Conservation (phyloP, 1,140 invertebrate species). For the Galleria mellonella region DNA sequence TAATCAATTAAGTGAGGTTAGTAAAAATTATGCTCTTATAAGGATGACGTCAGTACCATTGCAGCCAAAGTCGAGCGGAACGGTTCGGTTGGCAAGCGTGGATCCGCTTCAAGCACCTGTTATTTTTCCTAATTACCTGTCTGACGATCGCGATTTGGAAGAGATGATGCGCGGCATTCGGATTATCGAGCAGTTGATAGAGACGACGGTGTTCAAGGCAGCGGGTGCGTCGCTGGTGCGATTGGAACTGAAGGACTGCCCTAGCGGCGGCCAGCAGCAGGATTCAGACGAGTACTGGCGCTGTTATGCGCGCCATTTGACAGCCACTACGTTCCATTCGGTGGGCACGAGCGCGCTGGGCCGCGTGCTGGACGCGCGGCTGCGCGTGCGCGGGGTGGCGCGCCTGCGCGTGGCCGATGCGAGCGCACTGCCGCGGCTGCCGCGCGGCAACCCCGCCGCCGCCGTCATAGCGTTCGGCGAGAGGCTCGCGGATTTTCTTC, state of each 20-base stretch:
- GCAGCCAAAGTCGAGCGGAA: constrained; percentile 81
- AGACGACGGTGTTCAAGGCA: constrained; percentile 71
- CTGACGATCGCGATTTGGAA: constrained; percentile 76
- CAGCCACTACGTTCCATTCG: constrained; percentile 69
- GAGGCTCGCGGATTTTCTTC: constrained; percentile 76
- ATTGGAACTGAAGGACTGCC: constrained; percentile 23
- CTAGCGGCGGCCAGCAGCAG: background rate
- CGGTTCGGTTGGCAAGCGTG: constrained; percentile 76
- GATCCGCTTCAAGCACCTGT: constrained; percentile 83
- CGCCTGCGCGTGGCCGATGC: constrained; percentile 66
- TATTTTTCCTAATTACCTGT: constrained; percentile 86
- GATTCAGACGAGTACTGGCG: constrained; percentile 51
- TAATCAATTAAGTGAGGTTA: constrained; percentile 37
- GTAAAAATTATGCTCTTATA: constrained; percentile 46
- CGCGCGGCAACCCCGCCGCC: constrained; percentile 54
- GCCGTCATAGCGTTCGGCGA: constrained; percentile 69
- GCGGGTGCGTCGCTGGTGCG: constrained; percentile 22
- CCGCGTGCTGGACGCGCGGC: constrained; percentile 25
- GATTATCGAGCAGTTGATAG: constrained; percentile 70
- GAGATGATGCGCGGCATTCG: constrained; percentile 76
- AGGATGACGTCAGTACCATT: constrained; percentile 75
- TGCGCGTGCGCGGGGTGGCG: constrained; percentile 54
- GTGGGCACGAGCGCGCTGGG: constrained; percentile 37
- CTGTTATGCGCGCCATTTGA: constrained; percentile 59
- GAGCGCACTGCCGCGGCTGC: constrained; percentile 48